phyloP scores from a whole-genome alignment of 1,140 invertebrate species.

The Megalopta genalis region DNA sequence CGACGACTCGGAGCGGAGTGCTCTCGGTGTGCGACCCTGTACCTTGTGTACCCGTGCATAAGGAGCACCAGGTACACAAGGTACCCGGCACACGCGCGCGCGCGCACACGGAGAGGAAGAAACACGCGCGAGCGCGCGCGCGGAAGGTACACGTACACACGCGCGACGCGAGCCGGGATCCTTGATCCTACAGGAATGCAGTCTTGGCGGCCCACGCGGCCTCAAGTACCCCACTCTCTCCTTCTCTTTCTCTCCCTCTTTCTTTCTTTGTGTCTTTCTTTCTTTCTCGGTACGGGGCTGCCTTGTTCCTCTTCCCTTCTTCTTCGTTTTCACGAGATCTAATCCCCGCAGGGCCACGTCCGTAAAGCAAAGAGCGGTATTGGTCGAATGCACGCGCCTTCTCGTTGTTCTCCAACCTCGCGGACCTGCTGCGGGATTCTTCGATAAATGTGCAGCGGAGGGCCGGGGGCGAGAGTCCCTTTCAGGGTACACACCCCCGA shows the following conservation, averaged over 20 bases:
- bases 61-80: not conserved
- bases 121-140: slow-evolving; percentile 29
- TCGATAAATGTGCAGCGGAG: not conserved
- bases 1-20: slow-evolving; percentile 2
- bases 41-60: slow-evolving; percentile 6
- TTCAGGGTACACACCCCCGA: too few species aligned
- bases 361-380: slow-evolving; percentile 53
- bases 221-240: slow-evolving; percentile 64
- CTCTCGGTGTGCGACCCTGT: not conserved
- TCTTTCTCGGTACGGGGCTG: not conserved
- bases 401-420: slow-evolving; percentile 58
- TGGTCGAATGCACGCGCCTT: slow-evolving; percentile 59
- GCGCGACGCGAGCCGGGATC: slow-evolving; percentile 68
- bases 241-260: slow-evolving; percentile 47
- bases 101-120: not conserved
- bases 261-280: too few species aligned
- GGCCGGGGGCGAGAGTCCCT: too few species aligned
- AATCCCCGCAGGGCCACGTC: slow-evolving; percentile 69
- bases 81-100: not conserved
- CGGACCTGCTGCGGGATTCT: not conserved
- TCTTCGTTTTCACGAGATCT: slow-evolving; percentile 72
- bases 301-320: slow-evolving; percentile 55
- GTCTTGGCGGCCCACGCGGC: slow-evolving; percentile 74
- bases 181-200: slow-evolving; percentile 78
- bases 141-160: slow-evolving; percentile 42